A percentile compares a stretch with the other conserved stretches of the same genome.
Evolutionary conservation across 2,113 vertebrate genomes (phyloP).

Genomic region (Rhizomys pruinosus): DNA sequence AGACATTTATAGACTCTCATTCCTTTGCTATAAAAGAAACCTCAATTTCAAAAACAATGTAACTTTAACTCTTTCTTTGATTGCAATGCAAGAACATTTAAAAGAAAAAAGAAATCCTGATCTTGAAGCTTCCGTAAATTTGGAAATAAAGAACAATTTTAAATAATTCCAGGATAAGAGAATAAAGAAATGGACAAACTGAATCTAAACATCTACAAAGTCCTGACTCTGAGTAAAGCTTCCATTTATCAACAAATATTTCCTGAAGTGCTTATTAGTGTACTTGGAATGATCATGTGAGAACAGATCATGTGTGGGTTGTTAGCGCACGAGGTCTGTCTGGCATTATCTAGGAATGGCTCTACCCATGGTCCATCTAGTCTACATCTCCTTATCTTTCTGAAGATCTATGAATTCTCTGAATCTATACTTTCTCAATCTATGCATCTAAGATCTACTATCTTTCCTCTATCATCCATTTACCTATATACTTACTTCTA

Average conservation of each 20-base stretch:
- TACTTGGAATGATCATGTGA: not conserved
- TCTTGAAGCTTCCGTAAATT: not conserved
- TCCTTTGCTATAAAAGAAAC: not conserved
- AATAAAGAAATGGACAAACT: not conserved
- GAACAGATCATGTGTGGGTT: too few relatives aligned
- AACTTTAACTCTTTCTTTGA: slow-evolving; percentile 25
- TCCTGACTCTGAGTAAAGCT: not conserved
- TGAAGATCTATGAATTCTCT: not conserved
- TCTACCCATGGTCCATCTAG: too few relatives aligned
- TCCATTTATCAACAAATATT: not conserved
- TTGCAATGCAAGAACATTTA: not conserved
- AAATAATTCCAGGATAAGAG: not conserved
- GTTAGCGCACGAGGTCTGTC: too few relatives aligned
- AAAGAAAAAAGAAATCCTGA: not conserved
- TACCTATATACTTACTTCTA: too few relatives aligned
- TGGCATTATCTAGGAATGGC: too few relatives aligned
- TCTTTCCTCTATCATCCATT: not conserved
- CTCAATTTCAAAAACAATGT: not conserved
- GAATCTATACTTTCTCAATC: not conserved
- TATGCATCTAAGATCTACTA: not conserved
- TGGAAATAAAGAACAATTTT: not conserved
- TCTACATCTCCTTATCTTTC: not conserved
- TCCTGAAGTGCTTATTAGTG: too few relatives aligned
- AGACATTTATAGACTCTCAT: too few relatives aligned
- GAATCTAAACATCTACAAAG: too few relatives aligned